Evolutionary conservation across 2,888 invertebrate species (phyloP).

Genomic region (Drosophila peninsularis): DNA sequence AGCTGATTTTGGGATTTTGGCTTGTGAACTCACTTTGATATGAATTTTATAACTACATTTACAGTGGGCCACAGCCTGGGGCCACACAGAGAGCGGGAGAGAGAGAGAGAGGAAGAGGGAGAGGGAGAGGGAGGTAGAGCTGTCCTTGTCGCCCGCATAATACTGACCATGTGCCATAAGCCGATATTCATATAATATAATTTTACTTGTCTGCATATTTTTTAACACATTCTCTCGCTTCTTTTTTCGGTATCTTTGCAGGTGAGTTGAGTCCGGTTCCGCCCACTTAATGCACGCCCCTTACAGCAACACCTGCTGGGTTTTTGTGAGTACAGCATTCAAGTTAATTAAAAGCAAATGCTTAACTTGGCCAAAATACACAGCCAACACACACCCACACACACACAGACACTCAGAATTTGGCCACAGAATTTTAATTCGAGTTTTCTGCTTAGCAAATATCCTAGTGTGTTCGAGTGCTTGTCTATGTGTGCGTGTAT

Average conservation of each 20-base stretch:
- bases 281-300: slow-evolving; percentile 7
- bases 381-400: background rate
- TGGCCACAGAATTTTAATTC: slow-evolving; percentile 38
- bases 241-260: slow-evolving; percentile 44
- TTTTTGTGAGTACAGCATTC: slow-evolving; percentile 48
- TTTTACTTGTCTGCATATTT: slow-evolving; percentile 67
- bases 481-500: background rate
- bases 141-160: slow-evolving; percentile 10
- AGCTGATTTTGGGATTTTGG: slow-evolving; percentile 69
- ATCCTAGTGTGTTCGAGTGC: background rate
- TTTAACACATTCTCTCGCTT: slow-evolving; percentile 45
- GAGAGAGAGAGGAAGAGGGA: background rate
- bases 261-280: slow-evolving; percentile 50
- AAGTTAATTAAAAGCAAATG: slow-evolving; percentile 62
- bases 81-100: background rate
- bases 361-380: slow-evolving; percentile 39
- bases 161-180: slow-evolving; percentile 51
- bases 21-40: slow-evolving; percentile 62
- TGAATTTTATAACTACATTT: slow-evolving; percentile 72
- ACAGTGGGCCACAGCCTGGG: slow-evolving; percentile 5
- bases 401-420: slow-evolving; percentile 9
- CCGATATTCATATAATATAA: slow-evolving; percentile 65
- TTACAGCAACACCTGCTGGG: slow-evolving; percentile 19
- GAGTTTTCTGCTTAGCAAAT: slow-evolving; percentile 20
- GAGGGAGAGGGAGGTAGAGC: background rate